Percentiles rank a stretch among this genome's conserved stretches.
Evolutionary conservation across 2,888 invertebrate species (phyloP).

Genomic region (Dicranocentrus wangi): DNA sequence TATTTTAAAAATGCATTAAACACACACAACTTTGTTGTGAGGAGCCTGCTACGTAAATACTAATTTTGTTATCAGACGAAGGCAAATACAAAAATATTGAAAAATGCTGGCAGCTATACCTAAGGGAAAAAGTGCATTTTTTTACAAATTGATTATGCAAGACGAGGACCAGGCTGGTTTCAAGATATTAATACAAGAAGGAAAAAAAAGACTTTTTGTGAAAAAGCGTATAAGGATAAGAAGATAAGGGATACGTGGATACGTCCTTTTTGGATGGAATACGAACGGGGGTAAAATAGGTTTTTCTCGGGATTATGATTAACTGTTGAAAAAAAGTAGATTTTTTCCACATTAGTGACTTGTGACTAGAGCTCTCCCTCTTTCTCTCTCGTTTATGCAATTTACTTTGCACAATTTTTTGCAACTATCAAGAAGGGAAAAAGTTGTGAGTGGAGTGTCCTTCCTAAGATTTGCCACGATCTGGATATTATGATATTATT

Average conservation of each 20-base stretch:
- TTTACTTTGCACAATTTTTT: neutral
- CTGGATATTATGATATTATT: too few relatives aligned
- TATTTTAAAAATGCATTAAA: slow-evolving; percentile 35
- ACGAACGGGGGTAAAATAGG: neutral
- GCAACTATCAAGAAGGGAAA: neutral
- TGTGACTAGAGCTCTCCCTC: neutral
- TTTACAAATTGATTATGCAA: slow-evolving; percentile 9
- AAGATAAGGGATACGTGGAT: too few relatives aligned
- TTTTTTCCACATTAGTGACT: neutral
- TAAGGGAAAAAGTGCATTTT: neutral
- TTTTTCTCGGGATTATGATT: neutral
- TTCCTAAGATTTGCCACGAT: too few relatives aligned
- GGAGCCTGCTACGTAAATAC: neutral
- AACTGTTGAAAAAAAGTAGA: neutral
- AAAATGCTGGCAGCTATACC: too few relatives aligned
- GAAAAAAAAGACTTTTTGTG: too few relatives aligned
- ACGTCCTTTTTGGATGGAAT: too few relatives aligned
- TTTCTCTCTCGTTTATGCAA: slow-evolving; percentile 1
- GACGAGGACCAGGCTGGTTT: neutral
- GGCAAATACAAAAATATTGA: too few relatives aligned
- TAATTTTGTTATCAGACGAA: neutral
- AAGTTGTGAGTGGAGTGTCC: neutral
- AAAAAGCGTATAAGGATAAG: too few relatives aligned
- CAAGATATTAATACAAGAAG: too few relatives aligned
- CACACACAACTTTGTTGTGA: neutral